Base-by-base conservation (phyloP, 2,113 vertebrate genomes). In the Dascyllus trimaculatus region DNA sequence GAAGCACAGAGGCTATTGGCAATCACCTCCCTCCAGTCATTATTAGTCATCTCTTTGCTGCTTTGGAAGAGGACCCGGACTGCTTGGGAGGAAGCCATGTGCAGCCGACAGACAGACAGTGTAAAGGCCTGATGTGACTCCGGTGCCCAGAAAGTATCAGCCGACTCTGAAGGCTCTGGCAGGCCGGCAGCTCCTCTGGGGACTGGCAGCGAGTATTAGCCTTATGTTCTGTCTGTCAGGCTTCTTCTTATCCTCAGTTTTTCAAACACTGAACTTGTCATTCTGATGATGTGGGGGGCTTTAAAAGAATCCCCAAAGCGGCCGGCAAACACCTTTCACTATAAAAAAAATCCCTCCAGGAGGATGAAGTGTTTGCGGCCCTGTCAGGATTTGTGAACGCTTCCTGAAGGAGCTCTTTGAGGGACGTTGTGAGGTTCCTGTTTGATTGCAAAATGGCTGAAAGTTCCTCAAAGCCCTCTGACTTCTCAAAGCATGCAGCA, bases 21-120 rank as follows among this genome's bases (percentile, higher is more conserved):
- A 86, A 71, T 75, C 76, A 21, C 78, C 81, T 87, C 78, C 78
- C 84, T 81, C 60, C 75, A 78, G 81, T 89, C 75, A 54, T 87
- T 81, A 91, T 90, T 90, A 87, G 89, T 92, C 89, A 85, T 91
- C 65, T 64, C 75, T 85, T 35, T 63, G 80, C 82, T 78, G 82
- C 80, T 62, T 74, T 86, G 89, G 87, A 88, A 80, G 77, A 74
- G 19, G 45, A 75, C 25, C 56, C 48, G 63, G 60, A 67, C 25
- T 43, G 72, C 24, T 75, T 83, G 89, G 84, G 75, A 68, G 54
- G 49, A 56, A 25, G 87, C 85, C 89, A 85, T 56, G 67, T 59
- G 62, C 67, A 59, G 73, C 69, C 11, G 54, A 63, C 72, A 74
- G 71, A 78, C 81, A 43, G 70, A 46, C 68, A 43, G 67, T 58